Evolutionary conservation across 2,888 invertebrate genomes (phyloP).

Genomic region (Margaritifera margaritifera): DNA sequence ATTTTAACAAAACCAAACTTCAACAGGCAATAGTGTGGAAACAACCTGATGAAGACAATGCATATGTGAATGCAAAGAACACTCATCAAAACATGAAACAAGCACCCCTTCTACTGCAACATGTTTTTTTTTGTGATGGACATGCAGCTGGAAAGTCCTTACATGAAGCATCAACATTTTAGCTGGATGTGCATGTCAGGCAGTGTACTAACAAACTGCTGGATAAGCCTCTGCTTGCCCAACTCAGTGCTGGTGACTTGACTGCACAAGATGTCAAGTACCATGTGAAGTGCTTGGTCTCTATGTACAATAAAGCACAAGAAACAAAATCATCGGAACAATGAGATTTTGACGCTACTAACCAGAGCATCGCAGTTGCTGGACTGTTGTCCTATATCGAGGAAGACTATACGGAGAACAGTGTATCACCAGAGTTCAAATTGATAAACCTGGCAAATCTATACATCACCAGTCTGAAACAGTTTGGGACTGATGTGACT

Average conservation of each 20-base stretch:
- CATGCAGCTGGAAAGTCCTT: neutral
- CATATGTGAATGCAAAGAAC: too few relatives aligned
- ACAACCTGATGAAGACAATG: too few relatives aligned
- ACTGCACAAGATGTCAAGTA: slow-evolving; percentile 27
- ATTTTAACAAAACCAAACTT: too few relatives aligned
- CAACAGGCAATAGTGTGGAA: too few relatives aligned
- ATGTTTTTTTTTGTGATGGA: neutral
- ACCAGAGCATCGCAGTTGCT: slow-evolving; percentile 19
- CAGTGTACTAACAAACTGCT: slow-evolving; percentile 10
- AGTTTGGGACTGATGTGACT: too few relatives aligned
- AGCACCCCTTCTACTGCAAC: too few relatives aligned
- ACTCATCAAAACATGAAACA: too few relatives aligned
- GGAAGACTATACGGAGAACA: slow-evolving; percentile 2
- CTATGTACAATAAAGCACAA: too few relatives aligned
- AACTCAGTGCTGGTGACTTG: slow-evolving; percentile 27
- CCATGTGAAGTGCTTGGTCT: too few relatives aligned
- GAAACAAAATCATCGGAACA: too few relatives aligned
- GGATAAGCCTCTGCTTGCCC: slow-evolving; percentile 18
- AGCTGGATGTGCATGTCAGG: too few relatives aligned
- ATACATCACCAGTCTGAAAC: slow-evolving; percentile 6
- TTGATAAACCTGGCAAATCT: slow-evolving; percentile 15
- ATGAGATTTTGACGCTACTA: slow-evolving; percentile 15
- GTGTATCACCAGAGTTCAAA: slow-evolving; percentile 12
- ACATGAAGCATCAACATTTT: too few relatives aligned
- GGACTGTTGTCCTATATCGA: slow-evolving; percentile 20